Evolutionary conservation across 2,113 vertebrate genomes (phyloP), one percentile per base, ranked within the genome.

Genomic region (Sinocyclocheilus maitianheensis): DNA sequence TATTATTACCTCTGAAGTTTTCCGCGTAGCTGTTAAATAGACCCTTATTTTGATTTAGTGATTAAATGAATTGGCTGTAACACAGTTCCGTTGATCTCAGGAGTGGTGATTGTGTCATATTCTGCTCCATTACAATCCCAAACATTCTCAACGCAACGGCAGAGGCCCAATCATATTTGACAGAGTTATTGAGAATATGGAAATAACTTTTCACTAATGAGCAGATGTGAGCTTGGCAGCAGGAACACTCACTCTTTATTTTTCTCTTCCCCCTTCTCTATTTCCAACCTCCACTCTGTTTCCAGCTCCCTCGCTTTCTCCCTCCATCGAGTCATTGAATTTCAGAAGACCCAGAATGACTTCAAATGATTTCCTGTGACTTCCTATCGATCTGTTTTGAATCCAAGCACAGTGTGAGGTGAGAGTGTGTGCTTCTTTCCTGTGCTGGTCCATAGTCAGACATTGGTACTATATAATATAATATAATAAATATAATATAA

Each of bases 171-270:
- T 89, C 86, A 84, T 83, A 87, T 87, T 86, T 90, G 89, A 90
- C 88, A 90, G 89, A 90, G 89, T 90, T 89, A 89, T 89, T 88
- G 87, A 90, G 90, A 90, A 90, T 84, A 89, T 89, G 87, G 91
- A 89, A 90, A 90, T 89, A 86, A 89, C 81, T 89, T 51, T 63
- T 85, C 83, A 11, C 37, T 91, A 90, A 91, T 89, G 88, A 91
- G 88, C 90, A 91, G 89, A 87, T 91, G 90, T 89, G 87, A 84
- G 84, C 82, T 83, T 90, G 85, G 88, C 89, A 88, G 80, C 71
- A 72, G 48, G 58, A 78, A 71, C 55, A 53, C 81, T 89, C 67
- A 46, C 69, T 83, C 80, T 76, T 53, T 65, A 40, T 10, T 30
- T 82, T 34, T 14, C 34, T 75, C 51, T 58, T 62, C 9, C 24